phyloP scores from a whole-genome alignment of 2,888 invertebrate species.

The Muschampia plurimacula region DNA sequence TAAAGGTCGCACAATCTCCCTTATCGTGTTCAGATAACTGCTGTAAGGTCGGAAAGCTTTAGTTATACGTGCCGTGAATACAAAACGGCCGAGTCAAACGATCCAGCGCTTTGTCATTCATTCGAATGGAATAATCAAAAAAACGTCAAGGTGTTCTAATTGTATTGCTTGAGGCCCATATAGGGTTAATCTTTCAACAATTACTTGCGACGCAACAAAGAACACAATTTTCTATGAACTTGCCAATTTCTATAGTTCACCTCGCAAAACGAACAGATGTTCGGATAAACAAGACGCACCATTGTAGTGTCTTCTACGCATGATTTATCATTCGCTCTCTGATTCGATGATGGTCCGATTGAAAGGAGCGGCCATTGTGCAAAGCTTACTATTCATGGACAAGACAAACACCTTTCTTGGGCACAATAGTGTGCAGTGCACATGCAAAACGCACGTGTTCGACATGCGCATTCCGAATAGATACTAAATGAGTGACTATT shows the following conservation, averaged over 20 bases:
- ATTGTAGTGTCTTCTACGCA: constrained; percentile 77
- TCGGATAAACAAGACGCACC: constrained; percentile 74
- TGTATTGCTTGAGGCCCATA: constrained; percentile 67
- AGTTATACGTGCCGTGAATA: constrained; percentile 48
- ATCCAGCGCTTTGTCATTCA: constrained; percentile 32
- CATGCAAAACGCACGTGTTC: constrained; percentile 83
- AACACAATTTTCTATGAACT: constrained; percentile 61
- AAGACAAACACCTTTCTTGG: constrained; percentile 73
- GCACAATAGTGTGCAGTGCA: constrained; percentile 73
- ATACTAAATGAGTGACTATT: constrained; percentile 61
- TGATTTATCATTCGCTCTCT: constrained; percentile 72
- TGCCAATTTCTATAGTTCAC: constrained; percentile 65
- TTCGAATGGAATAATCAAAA: constrained; percentile 42
- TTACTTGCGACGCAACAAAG: constrained; percentile 73
- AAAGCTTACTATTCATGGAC: constrained; percentile 70
- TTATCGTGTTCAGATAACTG: constrained; percentile 77
- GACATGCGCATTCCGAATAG: constrained; percentile 68
- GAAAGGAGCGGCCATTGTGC: constrained; percentile 76
- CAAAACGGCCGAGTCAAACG: constrained; percentile 47
- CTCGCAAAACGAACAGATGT: constrained; percentile 68
- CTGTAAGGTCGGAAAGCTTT: constrained; percentile 66
- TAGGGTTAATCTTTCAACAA: constrained; percentile 83
- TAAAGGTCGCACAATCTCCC: constrained; percentile 79
- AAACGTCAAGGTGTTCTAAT: constrained; percentile 77
- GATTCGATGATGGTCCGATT: constrained; percentile 73